These are phyloP conservation scores for Plestiodon gilberti DNA, from an alignment of 2,113 vertebrate species.

Conservation along the genomic window DNA sequence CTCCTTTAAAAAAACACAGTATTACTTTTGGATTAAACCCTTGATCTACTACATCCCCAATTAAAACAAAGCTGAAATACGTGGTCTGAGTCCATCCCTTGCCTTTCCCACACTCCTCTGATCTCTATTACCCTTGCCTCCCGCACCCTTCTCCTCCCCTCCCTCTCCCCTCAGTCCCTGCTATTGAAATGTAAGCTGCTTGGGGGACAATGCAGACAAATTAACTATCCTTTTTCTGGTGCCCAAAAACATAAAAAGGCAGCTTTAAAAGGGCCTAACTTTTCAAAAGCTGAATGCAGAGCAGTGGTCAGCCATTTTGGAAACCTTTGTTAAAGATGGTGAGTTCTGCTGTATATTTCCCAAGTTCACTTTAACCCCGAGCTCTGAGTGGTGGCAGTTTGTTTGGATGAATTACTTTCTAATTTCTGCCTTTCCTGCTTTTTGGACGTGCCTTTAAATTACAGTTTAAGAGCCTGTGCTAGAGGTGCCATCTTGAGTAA, in stretches of 20 bases:
- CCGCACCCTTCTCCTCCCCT: neutral
- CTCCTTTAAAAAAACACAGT: neutral
- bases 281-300: slow-evolving; percentile 29
- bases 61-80: neutral
- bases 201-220: neutral
- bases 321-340: neutral
- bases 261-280: neutral
- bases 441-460: slow-evolving; percentile 39
- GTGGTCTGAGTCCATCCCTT: neutral
- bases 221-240: neutral
- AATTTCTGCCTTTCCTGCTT: slow-evolving; percentile 48
- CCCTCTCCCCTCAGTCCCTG: neutral
- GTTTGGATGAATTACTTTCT: slow-evolving; percentile 30
- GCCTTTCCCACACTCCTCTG: neutral
- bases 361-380: slow-evolving; percentile 16
- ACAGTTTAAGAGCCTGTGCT: slow-evolving; percentile 43
- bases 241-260: neutral
- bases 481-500: slow-evolving; percentile 42
- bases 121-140: neutral
- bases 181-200: neutral
- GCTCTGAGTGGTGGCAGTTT: neutral
- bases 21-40: neutral
- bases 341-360: slow-evolving; percentile 1
- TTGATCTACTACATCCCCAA: neutral
- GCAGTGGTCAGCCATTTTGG: neutral